Conservation (phyloP, 2,797 vertebrate genomes). For the Diplodus sargus region DNA sequence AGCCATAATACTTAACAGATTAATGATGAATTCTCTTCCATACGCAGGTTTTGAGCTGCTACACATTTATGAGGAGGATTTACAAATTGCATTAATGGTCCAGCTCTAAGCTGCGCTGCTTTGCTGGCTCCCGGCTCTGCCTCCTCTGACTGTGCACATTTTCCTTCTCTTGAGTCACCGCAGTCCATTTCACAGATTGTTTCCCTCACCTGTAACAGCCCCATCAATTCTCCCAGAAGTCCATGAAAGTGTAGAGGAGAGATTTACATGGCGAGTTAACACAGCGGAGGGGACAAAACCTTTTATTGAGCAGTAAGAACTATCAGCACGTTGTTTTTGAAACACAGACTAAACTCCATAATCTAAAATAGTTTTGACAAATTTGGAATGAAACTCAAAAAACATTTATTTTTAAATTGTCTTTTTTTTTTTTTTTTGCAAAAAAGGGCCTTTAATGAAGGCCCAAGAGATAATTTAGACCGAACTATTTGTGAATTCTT, state of each 20-base stretch:
- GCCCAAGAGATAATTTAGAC: neutral
- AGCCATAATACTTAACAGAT: neutral
- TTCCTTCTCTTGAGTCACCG: conserved; percentile 1
- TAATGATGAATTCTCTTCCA: neutral
- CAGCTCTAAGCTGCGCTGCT: conserved; percentile 3
- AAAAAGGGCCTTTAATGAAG: too few relatives aligned
- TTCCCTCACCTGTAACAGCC: conserved; percentile 17
- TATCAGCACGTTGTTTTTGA: neutral
- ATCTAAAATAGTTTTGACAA: neutral
- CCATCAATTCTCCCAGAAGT: neutral
- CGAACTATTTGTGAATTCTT: neutral
- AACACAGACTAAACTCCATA: neutral
- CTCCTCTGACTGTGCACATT: neutral
- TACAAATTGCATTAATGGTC: conserved; percentile 16
- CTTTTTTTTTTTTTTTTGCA: too few relatives aligned
- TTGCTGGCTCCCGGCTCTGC: conserved; percentile 1
- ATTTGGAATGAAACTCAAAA: too few relatives aligned
- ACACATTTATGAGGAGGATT: conserved; percentile 8
- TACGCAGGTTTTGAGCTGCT: neutral
- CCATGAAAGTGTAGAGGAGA: neutral
- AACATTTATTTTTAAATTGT: too few relatives aligned
- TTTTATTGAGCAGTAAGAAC: neutral
- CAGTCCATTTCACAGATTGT: conserved; percentile 2
- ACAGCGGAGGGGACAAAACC: neutral
- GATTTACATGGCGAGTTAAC: conserved; percentile 6